Percentiles rank a stretch among this genome's conserved stretches.
phyloP scores from a whole-genome alignment of 2,797 vertebrate genomes.

The Xenopus petersii region DNA sequence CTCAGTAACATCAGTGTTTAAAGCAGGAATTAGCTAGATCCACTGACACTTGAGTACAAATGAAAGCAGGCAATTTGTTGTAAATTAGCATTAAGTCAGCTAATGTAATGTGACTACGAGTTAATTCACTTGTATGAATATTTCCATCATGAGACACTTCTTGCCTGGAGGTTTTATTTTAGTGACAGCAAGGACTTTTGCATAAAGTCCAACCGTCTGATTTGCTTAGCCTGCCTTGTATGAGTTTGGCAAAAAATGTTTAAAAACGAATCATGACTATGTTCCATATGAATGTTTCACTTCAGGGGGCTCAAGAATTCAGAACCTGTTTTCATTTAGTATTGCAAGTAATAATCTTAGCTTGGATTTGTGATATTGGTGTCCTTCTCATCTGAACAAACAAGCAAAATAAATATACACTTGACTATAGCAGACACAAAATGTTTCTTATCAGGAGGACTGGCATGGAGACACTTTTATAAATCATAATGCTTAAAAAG shows the following conservation, averaged over 20 bases:
- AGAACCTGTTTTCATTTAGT: too few relatives aligned
- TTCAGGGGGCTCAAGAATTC: too few relatives aligned
- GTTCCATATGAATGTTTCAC: too few relatives aligned
- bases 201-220: constrained; percentile 34
- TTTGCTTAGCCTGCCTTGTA: constrained; percentile 19
- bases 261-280: too few relatives aligned
- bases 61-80: constrained; percentile 25
- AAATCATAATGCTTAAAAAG: too few relatives aligned
- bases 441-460: too few relatives aligned
- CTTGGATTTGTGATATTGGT: too few relatives aligned
- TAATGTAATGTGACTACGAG: constrained; percentile 44
- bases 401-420: too few relatives aligned
- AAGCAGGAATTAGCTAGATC: constrained; percentile 15
- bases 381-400: too few relatives aligned
- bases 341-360: too few relatives aligned
- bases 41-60: constrained; percentile 3
- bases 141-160: constrained; percentile 33
- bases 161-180: constrained; percentile 35
- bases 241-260: constrained; percentile 9
- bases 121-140: constrained; percentile 46
- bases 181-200: constrained; percentile 34
- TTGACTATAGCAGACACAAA: too few relatives aligned
- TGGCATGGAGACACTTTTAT: too few relatives aligned
- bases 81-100: constrained; percentile 39
- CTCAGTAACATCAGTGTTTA: constrained; percentile 33